Evolutionary conservation across 2,888 invertebrate species (phyloP).

Genomic region (Helleia helle): DNA sequence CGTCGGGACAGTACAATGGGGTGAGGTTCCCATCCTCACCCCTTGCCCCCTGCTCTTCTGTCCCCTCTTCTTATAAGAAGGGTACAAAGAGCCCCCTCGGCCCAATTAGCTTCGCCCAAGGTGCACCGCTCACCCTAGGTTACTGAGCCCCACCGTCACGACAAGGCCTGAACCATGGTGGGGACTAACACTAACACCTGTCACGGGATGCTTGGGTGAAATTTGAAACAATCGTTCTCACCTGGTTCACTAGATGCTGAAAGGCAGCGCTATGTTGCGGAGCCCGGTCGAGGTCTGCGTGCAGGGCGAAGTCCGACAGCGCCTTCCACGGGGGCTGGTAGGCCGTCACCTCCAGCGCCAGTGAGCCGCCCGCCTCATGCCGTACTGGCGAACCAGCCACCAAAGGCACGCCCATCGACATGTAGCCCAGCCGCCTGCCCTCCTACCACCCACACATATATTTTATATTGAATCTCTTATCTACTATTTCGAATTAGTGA

Average conservation of each 20-base stretch:
- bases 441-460: constrained; percentile 76
- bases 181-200: no score
- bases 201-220: no score
- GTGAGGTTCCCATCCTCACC: no score
- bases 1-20: no score
- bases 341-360: constrained; percentile 89
- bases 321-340: constrained; percentile 99
- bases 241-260: constrained; percentile 97
- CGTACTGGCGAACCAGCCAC: constrained; percentile 95
- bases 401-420: constrained; percentile 97
- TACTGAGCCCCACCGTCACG: no score
- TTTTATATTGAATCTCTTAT: constrained; percentile 1
- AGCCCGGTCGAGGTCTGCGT: constrained; percentile 93
- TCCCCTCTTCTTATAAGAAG: no score
- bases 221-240: constrained; percentile 33
- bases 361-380: constrained; percentile 89
- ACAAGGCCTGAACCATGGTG: no score
- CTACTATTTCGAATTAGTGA: no score
- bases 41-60: no score
- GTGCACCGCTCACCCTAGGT: no score
- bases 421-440: constrained; percentile 94
- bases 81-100: no score
- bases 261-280: constrained; percentile 93
- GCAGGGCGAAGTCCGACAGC: constrained; percentile 94
- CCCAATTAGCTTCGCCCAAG: no score